Evolutionary conservation across 2,113 vertebrate species (phyloP), one percentile per base, ranked within the genome.

Genomic region (Meriones unguiculatus): DNA sequence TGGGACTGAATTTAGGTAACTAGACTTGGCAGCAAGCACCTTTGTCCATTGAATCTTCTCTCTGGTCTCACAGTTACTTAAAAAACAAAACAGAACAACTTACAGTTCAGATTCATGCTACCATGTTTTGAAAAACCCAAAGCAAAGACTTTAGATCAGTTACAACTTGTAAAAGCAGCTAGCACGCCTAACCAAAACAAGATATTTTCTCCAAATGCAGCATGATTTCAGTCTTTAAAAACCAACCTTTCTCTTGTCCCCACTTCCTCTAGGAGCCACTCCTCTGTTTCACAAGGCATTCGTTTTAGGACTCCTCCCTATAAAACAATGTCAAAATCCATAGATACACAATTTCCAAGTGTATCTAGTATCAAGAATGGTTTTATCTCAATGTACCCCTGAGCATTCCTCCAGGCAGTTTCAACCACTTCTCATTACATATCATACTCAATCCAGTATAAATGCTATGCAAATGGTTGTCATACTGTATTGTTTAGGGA

Each of bases 111-210:
- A 78, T 80, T 86, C 11, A 78, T 80, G 72, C 32, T 46, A 35
- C 20, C 75, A 41, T 77, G 35, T 65, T 84, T 78, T 28, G 52
- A 41, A 88, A 89, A 91, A 50, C 4, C 30, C 32, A 46, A 84
- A 76, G 22, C 70, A 87, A 50, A 90, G 35, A 89, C 88, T 78
- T 92, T 86, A 86, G 89, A 78, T 38, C 54, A 46, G 20, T 94
- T 57, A 94, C 59, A 92, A 46, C 50, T 75, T 86, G 57, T 38
- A 41, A 81, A 13, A 38, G 41, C 5, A 24, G 52, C 46, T 32
- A 64, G 13, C 90, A 3, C 46, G 46, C 15, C 75, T 28, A 76
- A 2, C 41, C 86, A 76, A 87, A 76, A 22, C 20, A 32, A 92
- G 54, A 82, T 22, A 0, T 32, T 84, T 94, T 90, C 41, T 62